Conservation (phyloP, 2,113 vertebrate species). For the Antennarius striatus region DNA sequence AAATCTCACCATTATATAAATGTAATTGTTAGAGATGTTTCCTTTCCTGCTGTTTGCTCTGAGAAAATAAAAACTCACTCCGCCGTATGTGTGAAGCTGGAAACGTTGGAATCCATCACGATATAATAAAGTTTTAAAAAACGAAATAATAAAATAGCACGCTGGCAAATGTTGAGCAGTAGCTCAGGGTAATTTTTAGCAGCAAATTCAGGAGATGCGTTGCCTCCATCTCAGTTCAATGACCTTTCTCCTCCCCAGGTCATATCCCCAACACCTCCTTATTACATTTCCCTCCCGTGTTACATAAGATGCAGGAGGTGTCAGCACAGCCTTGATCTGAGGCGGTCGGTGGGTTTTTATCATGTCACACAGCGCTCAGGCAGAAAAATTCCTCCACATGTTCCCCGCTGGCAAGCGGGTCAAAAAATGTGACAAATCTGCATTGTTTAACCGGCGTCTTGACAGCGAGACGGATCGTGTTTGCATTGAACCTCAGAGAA, state of each 20-base stretch:
- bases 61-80: no score
- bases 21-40: no score
- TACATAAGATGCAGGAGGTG: constrained; percentile 10
- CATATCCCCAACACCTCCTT: constrained; percentile 7
- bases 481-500: constrained; percentile 11
- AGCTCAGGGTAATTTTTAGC: no score
- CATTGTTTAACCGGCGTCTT: constrained; percentile 18
- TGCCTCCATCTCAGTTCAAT: not conserved
- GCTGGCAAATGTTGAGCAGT: no score
- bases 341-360: not conserved
- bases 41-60: no score
- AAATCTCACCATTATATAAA: no score
- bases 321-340: constrained; percentile 12
- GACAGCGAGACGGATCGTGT: constrained; percentile 35
- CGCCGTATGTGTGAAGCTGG: no score
- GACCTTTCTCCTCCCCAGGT: constrained; percentile 33
- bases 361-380: no score
- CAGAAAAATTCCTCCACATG: not conserved
- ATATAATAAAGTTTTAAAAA: no score
- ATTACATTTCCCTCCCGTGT: constrained; percentile 13
- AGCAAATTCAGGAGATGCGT: no score
- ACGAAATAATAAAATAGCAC: no score
- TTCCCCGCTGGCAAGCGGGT: not conserved
- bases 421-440: not conserved
- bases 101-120: no score